phyloP scores from a whole-genome alignment of 1,140 invertebrate genomes.

The Drosophila takahashii region DNA sequence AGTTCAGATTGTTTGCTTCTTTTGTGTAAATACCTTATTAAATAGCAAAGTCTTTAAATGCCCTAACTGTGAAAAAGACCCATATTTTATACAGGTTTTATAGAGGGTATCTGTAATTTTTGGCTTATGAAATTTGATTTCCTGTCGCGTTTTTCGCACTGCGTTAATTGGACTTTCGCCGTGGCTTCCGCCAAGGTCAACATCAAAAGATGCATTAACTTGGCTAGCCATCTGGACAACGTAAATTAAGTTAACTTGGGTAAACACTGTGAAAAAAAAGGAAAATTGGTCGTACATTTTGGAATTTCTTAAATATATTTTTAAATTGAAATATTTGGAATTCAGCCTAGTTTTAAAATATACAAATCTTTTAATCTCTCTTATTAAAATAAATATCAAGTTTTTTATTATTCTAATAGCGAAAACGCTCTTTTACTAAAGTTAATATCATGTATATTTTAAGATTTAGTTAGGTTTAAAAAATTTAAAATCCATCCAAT shows the following conservation, averaged over 20 bases:
- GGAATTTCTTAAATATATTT: neutral
- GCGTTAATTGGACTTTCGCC: conserved; percentile 47
- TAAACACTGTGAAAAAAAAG: conserved; percentile 7
- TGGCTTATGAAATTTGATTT: neutral
- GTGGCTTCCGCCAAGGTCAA: conserved; percentile 57
- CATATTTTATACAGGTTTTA: neutral
- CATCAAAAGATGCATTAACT: conserved; percentile 24
- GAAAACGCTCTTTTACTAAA: too few relatives aligned
- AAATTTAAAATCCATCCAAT: too few relatives aligned
- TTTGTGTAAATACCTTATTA: conserved; percentile 11
- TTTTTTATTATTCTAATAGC: too few relatives aligned
- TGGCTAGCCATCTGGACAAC: conserved; percentile 26
- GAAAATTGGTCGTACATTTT: neutral
- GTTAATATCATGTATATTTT: too few relatives aligned
- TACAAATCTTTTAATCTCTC: too few relatives aligned
- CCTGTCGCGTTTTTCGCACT: conserved; percentile 30
- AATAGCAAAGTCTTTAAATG: neutral
- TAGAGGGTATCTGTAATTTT: conserved; percentile 14
- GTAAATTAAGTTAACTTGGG: conserved; percentile 20
- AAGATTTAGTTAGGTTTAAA: too few relatives aligned
- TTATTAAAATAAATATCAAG: too few relatives aligned
- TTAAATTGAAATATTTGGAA: too few relatives aligned
- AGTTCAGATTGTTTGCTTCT: conserved; percentile 35
- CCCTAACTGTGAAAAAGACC: conserved; percentile 1
- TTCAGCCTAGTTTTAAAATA: neutral